These are phyloP conservation scores for Schizopygopsis pylzovi DNA, from an alignment of 2,797 vertebrate species.

Conservation along the genomic window DNA sequence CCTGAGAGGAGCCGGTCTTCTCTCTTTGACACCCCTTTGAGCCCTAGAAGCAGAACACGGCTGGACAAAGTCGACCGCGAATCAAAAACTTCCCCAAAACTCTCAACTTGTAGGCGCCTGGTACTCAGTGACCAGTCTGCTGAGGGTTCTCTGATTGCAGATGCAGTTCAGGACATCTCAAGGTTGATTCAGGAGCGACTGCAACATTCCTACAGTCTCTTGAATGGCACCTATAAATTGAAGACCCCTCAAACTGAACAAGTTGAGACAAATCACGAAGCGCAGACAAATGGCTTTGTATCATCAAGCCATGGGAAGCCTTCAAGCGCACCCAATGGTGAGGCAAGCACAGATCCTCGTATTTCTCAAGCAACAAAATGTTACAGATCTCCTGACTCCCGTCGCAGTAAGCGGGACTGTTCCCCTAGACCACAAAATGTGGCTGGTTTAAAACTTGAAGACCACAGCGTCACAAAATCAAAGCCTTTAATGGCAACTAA, in stretches of 20 bases:
- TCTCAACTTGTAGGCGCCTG: constrained; percentile 85
- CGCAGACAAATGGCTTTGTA: constrained; percentile 69
- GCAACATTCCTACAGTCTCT: constrained; percentile 75
- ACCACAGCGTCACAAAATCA: constrained; percentile 72
- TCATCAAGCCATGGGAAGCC: constrained; percentile 74
- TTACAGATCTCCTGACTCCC: constrained; percentile 66
- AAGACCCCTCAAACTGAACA: constrained; percentile 61
- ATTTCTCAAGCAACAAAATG: constrained; percentile 80
- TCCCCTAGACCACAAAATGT: constrained; percentile 74
- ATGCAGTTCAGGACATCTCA: constrained; percentile 83
- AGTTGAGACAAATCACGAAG: constrained; percentile 55
- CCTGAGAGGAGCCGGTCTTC: constrained; percentile 71
- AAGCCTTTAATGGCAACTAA: constrained; percentile 60
- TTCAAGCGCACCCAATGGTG: constrained; percentile 72
- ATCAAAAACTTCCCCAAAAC: constrained; percentile 80
- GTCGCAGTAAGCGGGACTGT: constrained; percentile 65
- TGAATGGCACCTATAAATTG: constrained; percentile 64
- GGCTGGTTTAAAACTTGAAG: constrained; percentile 84
- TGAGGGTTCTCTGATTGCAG: constrained; percentile 78
- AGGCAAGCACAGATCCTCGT: constrained; percentile 68
- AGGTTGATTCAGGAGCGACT: constrained; percentile 84
- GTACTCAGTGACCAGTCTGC: constrained; percentile 75
- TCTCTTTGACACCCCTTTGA: constrained; percentile 79
- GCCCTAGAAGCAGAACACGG: constrained; percentile 69
- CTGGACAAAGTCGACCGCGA: constrained; percentile 68